Evolutionary conservation across 1,140 invertebrate genomes (phyloP), one percentile per base, ranked within the genome.

Genomic region (Arion vulgaris): DNA sequence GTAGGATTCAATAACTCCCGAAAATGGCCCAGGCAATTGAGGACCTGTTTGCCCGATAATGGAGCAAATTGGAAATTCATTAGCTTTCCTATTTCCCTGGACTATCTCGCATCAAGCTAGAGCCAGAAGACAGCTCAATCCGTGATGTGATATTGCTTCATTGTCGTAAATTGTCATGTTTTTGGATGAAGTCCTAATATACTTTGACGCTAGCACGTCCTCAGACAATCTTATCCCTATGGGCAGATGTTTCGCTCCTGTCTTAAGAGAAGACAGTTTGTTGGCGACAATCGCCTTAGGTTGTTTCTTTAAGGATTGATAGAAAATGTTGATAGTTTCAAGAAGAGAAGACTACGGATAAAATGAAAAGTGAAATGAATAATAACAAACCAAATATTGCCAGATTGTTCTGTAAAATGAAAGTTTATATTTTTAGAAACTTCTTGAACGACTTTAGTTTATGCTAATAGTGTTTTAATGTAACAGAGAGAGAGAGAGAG

Each of bases 41-140:
- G 28, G 53, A 66, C 76, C 76, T 78, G 76, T 78, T 78, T 78
- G 51, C 39, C 34, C 34, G 32, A n/a, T 78, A 78, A 78, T 78
- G 39, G 53, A 66, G 76, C 39, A 34, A 78, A 78, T 78, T 78
- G 53, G 76, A 66, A 78, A 51, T 76, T 76, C 74, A 76, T 76
- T 76, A 76, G 74, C 28, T 17, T 32, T 36, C 15, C 28, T 28
- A 49, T 72, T 51, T 75, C 2, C 19, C 39, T 23, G 73, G 73
- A 75, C 73, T 75, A 75, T 49, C n/a, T 66, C 62, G 62, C 62
- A 66, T 66, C n/a, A 66, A 32, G 62, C 62, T 5, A 7, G 62
- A 28, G 62, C 62, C 62, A 66, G 28, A 34, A 66, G 62, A 66
- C 62, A 66, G 62, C 19, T 28, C 62, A 66, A 66, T 1, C 28